Evolutionary conservation across 2,888 invertebrate genomes (phyloP).

Genomic region (Diogma glabrata): DNA sequence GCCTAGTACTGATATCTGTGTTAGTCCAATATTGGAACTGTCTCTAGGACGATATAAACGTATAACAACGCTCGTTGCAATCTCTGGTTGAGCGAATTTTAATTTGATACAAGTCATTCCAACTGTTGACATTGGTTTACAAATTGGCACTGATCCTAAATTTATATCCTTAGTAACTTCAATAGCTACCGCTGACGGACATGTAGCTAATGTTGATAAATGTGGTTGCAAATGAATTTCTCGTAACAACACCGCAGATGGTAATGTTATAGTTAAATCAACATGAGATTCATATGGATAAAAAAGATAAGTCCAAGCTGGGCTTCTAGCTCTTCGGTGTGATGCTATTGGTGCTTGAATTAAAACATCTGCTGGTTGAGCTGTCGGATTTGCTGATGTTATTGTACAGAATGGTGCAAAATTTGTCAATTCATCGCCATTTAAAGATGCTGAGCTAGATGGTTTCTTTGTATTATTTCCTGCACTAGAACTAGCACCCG

Average conservation of each 20-base stretch:
- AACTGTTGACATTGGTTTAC: conserved; percentile 74
- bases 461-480: conserved; percentile 35
- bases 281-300: conserved; percentile 83
- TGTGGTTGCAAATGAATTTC: conserved; percentile 84
- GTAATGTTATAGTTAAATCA: conserved; percentile 74
- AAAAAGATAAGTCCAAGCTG: conserved; percentile 95
- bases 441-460: conserved; percentile 14
- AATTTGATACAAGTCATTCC: conserved; percentile 80
- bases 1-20: conserved; percentile 75
- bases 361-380: conserved; percentile 80
- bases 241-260: conserved; percentile 76
- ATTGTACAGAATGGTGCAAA: conserved; percentile 81
- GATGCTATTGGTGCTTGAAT: conserved; percentile 70
- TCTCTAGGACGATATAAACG: conserved; percentile 61
- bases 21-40: conserved; percentile 78
- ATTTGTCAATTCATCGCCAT: conserved; percentile 61
- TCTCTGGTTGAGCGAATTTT: conserved; percentile 70
- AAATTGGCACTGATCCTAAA: conserved; percentile 65
- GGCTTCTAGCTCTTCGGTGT: conserved; percentile 72
- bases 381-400: conserved; percentile 69
- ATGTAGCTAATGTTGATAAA: conserved; percentile 70
- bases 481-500: conserved; percentile 27
- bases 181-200: conserved; percentile 78
- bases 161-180: conserved; percentile 76
- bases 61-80: conserved; percentile 71